Base-by-base conservation (phyloP, 1,140 invertebrate species). In the Drosophila orosa region DNA sequence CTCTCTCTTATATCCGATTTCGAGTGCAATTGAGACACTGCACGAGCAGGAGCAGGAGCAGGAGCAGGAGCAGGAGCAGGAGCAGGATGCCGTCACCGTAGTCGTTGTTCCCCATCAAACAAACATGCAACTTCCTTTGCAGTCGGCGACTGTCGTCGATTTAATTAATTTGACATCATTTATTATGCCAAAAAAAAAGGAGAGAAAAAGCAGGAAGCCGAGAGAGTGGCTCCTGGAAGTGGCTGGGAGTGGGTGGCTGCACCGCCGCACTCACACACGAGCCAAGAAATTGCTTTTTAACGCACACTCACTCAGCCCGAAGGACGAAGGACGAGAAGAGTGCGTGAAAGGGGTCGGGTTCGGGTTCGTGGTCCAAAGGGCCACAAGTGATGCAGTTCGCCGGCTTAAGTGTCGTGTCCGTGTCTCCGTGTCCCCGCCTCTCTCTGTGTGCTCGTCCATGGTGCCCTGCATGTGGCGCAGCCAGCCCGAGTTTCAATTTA, bases 161-260 rank as follows among this genome's bases (percentile, higher is more conserved):
- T 89, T 74, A 87, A 89, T 87, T 87, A 87, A 87, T 87, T 87
- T 83, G 84, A 83, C 84, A 83, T 87, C 80, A 87, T 87, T 83
- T 89, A 83, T 89, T 83, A 80, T 83, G 83, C 66, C 75, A 67
- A 87, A 82, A 82, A 74, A 72, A 42, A 37, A 45, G 8, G 17
- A 17, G 9, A 47, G 33, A 19, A 58, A 13, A 24, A 29, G 31
- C 37, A 61, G 65, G 15, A 54, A 62, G 47, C 17, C 6, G 29
- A 5, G 57, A 59, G 63, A 59, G 60, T n/a, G n/a, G n/a, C 52
- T 69, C 9, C 24, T 47, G 54, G 6, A 48, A 66, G 59, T 57
- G 50, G 52, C 52, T n/a, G 35, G 19, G 35, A n/a, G 31, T 39
- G 24, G 57, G 5, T 12, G 29, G 35, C 55, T 31, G 27, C 57